Evolutionary conservation across 2,797 vertebrate species (phyloP).

Genomic region (Craterocephalus amniculus): DNA sequence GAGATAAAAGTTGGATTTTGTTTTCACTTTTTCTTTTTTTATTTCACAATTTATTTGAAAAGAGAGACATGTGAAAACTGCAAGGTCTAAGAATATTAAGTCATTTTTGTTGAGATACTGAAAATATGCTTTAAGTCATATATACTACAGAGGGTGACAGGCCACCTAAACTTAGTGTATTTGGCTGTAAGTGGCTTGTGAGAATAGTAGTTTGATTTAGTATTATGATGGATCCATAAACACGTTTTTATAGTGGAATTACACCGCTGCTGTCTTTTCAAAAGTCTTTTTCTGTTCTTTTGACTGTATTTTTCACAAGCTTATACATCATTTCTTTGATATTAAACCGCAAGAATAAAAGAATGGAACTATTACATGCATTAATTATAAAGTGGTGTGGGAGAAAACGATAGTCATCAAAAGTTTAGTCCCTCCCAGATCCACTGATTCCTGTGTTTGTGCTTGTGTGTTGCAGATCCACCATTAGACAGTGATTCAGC

Average conservation of each 20-base stretch:
- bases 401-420: constrained; percentile 22
- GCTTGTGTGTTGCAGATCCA: constrained; percentile 60
- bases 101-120: constrained; percentile 11
- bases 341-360: constrained; percentile 8
- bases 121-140: constrained; percentile 20
- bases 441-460: constrained; percentile 41
- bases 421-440: constrained; percentile 10
- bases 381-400: constrained; percentile 21
- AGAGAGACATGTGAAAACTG: neutral
- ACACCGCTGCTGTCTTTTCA: neutral
- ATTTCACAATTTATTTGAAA: constrained; percentile 7
- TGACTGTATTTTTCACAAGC: neutral
- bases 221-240: constrained; percentile 23
- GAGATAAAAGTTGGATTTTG: neutral
- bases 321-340: neutral
- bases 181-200: constrained; percentile 22
- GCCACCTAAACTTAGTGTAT: constrained; percentile 7
- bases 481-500: constrained; percentile 88
- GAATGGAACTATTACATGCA: neutral
- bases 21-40: neutral
- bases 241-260: constrained; percentile 8
- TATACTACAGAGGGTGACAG: constrained; percentile 16
- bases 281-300: neutral
- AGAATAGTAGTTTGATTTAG: constrained; percentile 26
- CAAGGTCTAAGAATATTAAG: constrained; percentile 20